Evolutionary conservation across 2,888 invertebrate genomes (phyloP).

Genomic region (Cephus pulcher): DNA sequence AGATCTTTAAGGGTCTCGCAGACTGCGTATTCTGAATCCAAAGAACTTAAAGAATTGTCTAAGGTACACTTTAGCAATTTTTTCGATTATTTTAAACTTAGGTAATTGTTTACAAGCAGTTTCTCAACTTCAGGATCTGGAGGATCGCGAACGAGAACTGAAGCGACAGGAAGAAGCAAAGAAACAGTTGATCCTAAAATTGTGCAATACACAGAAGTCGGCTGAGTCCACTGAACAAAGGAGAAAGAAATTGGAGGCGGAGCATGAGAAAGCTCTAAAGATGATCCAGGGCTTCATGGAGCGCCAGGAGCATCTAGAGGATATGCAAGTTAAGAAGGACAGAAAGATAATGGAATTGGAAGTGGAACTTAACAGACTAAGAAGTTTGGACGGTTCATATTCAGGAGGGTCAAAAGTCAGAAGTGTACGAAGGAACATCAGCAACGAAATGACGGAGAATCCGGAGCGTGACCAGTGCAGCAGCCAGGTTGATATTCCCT

Average conservation of each 20-base stretch:
- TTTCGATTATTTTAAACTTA: not conserved
- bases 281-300: constrained; percentile 72
- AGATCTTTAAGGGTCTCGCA: constrained; percentile 26
- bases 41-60: constrained; percentile 38
- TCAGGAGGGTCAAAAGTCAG: constrained; percentile 2
- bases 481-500: constrained; percentile 53
- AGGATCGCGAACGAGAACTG: constrained; percentile 51
- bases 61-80: constrained; percentile 40
- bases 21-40: constrained; percentile 23
- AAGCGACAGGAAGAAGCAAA: constrained; percentile 55
- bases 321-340: constrained; percentile 58
- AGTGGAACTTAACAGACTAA: constrained; percentile 37
- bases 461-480: constrained; percentile 54
- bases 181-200: constrained; percentile 54
- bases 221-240: constrained; percentile 46
- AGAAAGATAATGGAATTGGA: constrained; percentile 54
- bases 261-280: constrained; percentile 71
- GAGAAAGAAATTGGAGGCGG: constrained; percentile 68
- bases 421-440: constrained; percentile 39
- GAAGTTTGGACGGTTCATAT: constrained; percentile 7
- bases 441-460: constrained; percentile 44
- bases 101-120: not conserved
- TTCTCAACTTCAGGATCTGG: constrained; percentile 47
- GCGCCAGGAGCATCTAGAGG: constrained; percentile 70
- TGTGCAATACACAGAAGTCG: constrained; percentile 52